Conservation (phyloP, 2,888 invertebrate species). For the Pristionchus exspectatus region DNA sequence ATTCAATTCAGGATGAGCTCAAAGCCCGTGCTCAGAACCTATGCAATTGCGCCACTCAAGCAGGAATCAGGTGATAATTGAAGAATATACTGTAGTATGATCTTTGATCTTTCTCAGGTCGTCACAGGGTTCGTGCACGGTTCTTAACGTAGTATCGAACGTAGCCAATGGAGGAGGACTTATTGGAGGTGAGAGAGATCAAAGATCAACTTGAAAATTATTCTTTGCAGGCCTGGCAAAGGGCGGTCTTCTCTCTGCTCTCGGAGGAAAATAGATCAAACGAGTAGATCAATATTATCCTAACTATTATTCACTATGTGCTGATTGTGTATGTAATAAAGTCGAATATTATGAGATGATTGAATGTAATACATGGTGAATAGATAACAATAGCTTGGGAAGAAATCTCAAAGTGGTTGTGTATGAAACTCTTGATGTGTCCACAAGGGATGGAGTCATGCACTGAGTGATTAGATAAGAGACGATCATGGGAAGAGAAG, state of each 20-base stretch:
- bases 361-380: background rate
- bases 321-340: conserved; percentile 15
- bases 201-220: background rate
- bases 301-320: conserved; percentile 36
- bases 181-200: conserved; percentile 35
- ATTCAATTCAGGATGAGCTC: conserved; percentile 17
- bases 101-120: conserved; percentile 49
- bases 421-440: background rate
- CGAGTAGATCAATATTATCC: background rate
- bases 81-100: background rate
- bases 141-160: conserved; percentile 19
- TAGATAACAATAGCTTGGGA: background rate
- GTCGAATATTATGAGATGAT: background rate
- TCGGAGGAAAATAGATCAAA: conserved; percentile 45
- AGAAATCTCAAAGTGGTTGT: background rate
- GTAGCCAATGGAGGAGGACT: conserved; percentile 53
- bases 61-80: conserved; percentile 68
- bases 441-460: conserved; percentile 9
- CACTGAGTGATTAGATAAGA: conserved; percentile 45
- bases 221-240: conserved; percentile 9
- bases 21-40: conserved; percentile 60
- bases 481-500: conserved; percentile 46
- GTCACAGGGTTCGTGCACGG: conserved; percentile 36
- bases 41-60: conserved; percentile 72
- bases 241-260: conserved; percentile 46